Percentiles rank a stretch among this genome's conserved stretches.
phyloP scores from a whole-genome alignment of 23 tunicate genomes.

The Diplosoma virens region DNA sequence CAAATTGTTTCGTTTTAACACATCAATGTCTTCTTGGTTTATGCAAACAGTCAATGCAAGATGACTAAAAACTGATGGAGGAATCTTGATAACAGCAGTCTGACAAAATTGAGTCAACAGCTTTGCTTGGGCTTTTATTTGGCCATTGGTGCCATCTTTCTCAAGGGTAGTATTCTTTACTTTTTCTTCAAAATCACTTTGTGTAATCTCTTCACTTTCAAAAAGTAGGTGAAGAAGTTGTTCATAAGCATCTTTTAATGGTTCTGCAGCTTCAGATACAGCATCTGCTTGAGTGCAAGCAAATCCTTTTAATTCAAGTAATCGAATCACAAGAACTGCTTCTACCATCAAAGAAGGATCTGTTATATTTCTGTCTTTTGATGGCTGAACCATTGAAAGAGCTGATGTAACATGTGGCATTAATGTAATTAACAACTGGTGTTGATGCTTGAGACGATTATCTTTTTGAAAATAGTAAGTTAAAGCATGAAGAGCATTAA shows the following conservation, averaged over 20 bases:
- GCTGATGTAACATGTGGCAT: constrained; percentile 33
- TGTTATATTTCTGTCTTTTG: neutral
- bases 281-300: constrained; percentile 39
- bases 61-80: neutral
- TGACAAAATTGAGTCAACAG: constrained; percentile 4
- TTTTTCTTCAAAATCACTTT: neutral
- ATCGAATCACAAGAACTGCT: constrained; percentile 4
- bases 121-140: constrained; percentile 10
- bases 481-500: constrained; percentile 21
- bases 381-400: neutral
- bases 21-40: constrained; percentile 15
- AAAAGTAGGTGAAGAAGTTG: constrained; percentile 5
- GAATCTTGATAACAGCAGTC: neutral
- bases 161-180: constrained; percentile 13
- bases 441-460: constrained; percentile 18
- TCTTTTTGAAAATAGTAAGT: constrained; percentile 31
- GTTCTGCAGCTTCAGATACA: constrained; percentile 11
- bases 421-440: neutral
- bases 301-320: constrained; percentile 32
- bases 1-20: neutral
- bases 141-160: constrained; percentile 16
- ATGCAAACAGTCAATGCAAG: constrained; percentile 9
- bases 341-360: neutral
- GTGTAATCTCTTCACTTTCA: neutral
- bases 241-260: constrained; percentile 18